Base-by-base conservation (phyloP, 1,140 invertebrate genomes). In the Psix sp. region DNA sequence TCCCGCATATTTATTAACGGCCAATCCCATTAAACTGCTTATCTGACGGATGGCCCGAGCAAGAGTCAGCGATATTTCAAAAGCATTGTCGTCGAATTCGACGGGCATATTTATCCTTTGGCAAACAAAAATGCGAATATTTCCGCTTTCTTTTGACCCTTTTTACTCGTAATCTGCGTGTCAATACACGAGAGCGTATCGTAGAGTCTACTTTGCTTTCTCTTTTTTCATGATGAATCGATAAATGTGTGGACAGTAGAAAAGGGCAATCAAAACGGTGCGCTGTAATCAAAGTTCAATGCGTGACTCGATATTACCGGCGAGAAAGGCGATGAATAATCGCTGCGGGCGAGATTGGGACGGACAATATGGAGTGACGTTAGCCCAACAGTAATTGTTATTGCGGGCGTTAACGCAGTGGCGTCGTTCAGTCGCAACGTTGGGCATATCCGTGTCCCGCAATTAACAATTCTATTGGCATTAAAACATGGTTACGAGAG, bases 391-490 rank as follows among this genome's bases (percentile, higher is more conserved):
- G 72, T 72, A 66, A 76, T 76, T 71, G 66, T 71, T 76, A 76
- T 76, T 71, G 49, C 51, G 49, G 24, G 42, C 66, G 56, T 71
- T 56, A 71, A 59, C 66, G 65, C 42, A 62, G 26, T 29, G 60
- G 49, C 60, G 54, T 68, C 39, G 65, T 13, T 4, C 46, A 42
- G 65, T 65, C 59, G 59, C 45, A 54, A 18, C 38, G 31, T 18
- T 48, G 39, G 18, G 29, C 40, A 38, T 65, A 62, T 63, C 54
- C 52, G 17, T 60, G 60, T 65, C 33, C 31, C 52, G 57, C 56
- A 54, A 76, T 76, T 73, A 76, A 73, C 68, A 51, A 76, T 76
- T 76, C 68, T 52, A 73, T 72, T 56, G 62, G 68, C 57, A 72
- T 76, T 76, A 71, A 76, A 76, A 63, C 66, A 71, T 46, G 57